A percentile compares a stretch with the other conserved stretches of the same genome.
Conservation (phyloP, 2,113 vertebrate genomes). For the Sinocyclocheilus rhinocerous region DNA sequence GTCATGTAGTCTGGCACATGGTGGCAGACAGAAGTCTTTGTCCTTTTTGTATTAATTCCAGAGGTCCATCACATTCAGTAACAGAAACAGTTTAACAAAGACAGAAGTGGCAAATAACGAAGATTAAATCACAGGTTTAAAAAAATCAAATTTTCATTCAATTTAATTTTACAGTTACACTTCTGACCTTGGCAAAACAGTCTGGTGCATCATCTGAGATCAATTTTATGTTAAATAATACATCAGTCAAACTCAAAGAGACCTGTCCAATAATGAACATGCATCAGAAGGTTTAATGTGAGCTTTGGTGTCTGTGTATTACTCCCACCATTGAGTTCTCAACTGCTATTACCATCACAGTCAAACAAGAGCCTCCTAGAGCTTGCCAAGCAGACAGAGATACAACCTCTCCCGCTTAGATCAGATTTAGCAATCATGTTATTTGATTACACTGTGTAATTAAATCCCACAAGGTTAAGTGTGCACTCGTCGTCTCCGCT, state of each 20-base stretch:
- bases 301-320: not conserved
- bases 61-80: no score
- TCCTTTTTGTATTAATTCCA: not conserved
- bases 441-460: constrained; percentile 60
- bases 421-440: constrained; percentile 57
- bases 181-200: no score
- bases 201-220: no score
- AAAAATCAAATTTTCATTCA: no score
- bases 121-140: no score
- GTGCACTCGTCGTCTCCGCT: constrained; percentile 45
- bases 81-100: no score
- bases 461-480: constrained; percentile 60
- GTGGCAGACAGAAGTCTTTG: not conserved
- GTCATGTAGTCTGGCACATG: not conserved
- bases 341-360: constrained; percentile 43
- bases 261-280: not conserved
- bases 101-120: no score
- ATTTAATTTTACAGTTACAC: no score
- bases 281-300: not conserved
- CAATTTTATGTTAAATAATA: no score
- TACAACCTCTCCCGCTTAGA: constrained; percentile 46
- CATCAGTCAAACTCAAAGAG: no score
- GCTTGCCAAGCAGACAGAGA: constrained; percentile 42
- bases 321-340: constrained; percentile 31
- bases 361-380: constrained; percentile 18